phyloP scores from a whole-genome alignment of 2,113 vertebrate genomes.

The Suncus etruscus region DNA sequence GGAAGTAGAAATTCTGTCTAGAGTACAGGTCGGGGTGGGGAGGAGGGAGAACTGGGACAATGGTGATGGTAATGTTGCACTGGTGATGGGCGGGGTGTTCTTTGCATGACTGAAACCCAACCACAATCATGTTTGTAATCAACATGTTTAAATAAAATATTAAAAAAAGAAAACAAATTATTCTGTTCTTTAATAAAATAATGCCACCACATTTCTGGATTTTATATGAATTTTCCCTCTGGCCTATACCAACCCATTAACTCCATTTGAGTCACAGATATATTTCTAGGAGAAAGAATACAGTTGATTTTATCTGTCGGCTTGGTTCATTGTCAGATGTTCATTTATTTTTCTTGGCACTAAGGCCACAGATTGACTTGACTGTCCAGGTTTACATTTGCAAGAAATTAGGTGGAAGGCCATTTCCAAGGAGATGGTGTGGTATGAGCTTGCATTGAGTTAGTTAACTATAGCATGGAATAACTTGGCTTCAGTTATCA shows the following conservation, averaged over 20 bases:
- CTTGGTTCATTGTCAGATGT: neutral
- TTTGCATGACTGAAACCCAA: too few relatives aligned
- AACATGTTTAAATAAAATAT: too few relatives aligned
- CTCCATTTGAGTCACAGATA: neutral
- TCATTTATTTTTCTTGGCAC: neutral
- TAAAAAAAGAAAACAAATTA: too few relatives aligned
- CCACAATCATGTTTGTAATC: too few relatives aligned
- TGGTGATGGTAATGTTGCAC: too few relatives aligned
- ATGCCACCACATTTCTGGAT: neutral
- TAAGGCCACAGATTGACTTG: neutral
- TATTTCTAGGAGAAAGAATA: neutral
- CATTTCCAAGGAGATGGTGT: neutral
- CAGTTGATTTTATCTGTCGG: neutral
- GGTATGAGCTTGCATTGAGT: neutral
- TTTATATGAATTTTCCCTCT: neutral
- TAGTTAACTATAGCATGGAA: too few relatives aligned
- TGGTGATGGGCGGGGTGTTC: too few relatives aligned
- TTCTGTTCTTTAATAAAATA: too few relatives aligned
- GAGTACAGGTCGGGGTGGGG: too few relatives aligned
- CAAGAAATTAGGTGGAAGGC: neutral
- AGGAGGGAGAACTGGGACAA: too few relatives aligned
- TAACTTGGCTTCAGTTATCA: neutral
- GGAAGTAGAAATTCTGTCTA: too few relatives aligned
- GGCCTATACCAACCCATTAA: neutral
- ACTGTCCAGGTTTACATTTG: neutral